phyloP scores from a whole-genome alignment of 1,140 invertebrate species.

The Macrobrachium rosenbergii region DNA sequence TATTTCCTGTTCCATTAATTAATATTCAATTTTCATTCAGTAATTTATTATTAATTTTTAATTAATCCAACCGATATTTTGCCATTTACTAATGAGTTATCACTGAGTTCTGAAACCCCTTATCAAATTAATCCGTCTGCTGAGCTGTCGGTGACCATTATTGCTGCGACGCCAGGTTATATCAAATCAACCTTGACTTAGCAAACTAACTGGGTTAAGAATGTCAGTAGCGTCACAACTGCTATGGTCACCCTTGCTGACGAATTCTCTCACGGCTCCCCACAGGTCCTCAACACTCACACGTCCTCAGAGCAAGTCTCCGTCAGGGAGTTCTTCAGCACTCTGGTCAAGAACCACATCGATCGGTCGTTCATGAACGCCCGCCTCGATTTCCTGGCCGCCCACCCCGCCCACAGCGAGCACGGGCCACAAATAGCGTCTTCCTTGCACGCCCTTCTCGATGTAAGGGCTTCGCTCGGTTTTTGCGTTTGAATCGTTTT shows the following conservation, averaged over 20 bases:
- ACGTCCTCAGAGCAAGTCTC: conserved; percentile 67
- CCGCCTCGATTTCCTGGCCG: conserved; percentile 71
- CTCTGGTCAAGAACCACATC: conserved; percentile 67
- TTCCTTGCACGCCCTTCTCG: conserved; percentile 42
- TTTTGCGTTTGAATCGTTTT: not conserved
- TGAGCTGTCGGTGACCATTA: too few species aligned
- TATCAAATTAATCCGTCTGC: too few species aligned
- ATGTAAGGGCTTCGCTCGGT: conserved; percentile 12
- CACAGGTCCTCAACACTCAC: conserved; percentile 67
- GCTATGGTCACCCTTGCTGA: not conserved
- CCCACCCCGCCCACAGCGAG: conserved; percentile 68
- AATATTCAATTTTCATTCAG: too few species aligned
- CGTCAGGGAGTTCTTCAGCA: conserved; percentile 69
- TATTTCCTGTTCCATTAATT: too few species aligned
- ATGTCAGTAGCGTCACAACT: too few species aligned
- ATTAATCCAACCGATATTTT: too few species aligned
- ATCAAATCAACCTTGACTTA: too few species aligned
- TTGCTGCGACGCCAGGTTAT: too few species aligned
- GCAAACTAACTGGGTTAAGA: too few species aligned
- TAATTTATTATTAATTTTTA: too few species aligned
- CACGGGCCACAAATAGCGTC: conserved; percentile 33
- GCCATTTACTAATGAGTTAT: too few species aligned
- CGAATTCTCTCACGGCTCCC: not conserved
- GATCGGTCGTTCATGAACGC: conserved; percentile 65
- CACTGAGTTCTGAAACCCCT: too few species aligned